Evolutionary conservation across 2,888 invertebrate genomes (phyloP).

Genomic region (Steinernema hermaphroditum): DNA sequence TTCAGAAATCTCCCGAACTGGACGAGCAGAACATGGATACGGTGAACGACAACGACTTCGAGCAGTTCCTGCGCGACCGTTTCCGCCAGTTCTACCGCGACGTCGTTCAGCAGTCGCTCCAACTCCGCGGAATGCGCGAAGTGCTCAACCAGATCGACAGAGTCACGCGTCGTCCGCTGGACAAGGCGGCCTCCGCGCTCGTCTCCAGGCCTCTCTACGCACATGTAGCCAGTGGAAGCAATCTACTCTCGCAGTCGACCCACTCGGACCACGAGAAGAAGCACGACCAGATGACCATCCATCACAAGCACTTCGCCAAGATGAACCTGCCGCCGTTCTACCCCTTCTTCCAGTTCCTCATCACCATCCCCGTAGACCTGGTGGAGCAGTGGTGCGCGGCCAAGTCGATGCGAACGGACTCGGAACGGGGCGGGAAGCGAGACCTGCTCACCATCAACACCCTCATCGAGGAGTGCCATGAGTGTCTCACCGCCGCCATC

Average conservation of each 20-base stretch:
- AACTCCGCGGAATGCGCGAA: slow-evolving; percentile 75
- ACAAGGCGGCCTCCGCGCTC: slow-evolving; percentile 53
- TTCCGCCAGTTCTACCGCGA: slow-evolving; percentile 69
- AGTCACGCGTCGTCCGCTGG: slow-evolving; percentile 37
- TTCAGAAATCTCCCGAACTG: slow-evolving; percentile 15
- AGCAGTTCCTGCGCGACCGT: slow-evolving; percentile 14
- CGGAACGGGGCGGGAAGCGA: slow-evolving; percentile 72
- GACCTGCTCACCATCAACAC: slow-evolving; percentile 59
- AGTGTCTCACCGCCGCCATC: slow-evolving; percentile 82
- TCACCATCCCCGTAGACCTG: slow-evolving; percentile 84
- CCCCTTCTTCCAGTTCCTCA: slow-evolving; percentile 82
- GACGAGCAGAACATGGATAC: neutral
- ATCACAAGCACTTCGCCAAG: slow-evolving; percentile 77
- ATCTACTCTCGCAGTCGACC: neutral
- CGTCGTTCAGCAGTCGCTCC: slow-evolving; percentile 84
- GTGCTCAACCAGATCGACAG: slow-evolving; percentile 36
- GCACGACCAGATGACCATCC: slow-evolving; percentile 70
- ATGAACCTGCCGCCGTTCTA: slow-evolving; percentile 82
- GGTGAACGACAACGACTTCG: slow-evolving; percentile 7
- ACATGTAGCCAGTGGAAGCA: slow-evolving; percentile 41
- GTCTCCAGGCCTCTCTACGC: slow-evolving; percentile 50
- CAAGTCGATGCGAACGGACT: slow-evolving; percentile 75
- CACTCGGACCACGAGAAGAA: slow-evolving; percentile 22
- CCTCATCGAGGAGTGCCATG: slow-evolving; percentile 85
- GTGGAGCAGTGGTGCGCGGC: slow-evolving; percentile 78